Base-by-base conservation (phyloP, 2,797 vertebrate species). In the Typhlichthys subterraneus region DNA sequence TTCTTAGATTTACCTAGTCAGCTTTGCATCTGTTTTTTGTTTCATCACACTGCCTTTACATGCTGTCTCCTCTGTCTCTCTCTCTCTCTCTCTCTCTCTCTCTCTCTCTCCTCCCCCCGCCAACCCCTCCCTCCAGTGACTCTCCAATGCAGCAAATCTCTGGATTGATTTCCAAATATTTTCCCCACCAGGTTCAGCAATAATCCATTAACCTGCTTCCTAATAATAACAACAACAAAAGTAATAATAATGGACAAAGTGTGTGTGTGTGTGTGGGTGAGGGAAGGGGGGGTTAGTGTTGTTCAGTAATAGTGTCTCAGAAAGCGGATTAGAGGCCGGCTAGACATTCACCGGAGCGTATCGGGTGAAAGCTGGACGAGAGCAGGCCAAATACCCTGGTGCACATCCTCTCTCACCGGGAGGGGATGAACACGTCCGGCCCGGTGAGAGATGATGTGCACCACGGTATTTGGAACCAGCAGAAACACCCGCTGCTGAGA, bases 301-400 rank as follows among this genome's bases (percentile, higher is more conserved):
- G 19, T 23, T 23, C 46, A 57, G 76, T 48, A 71, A 69, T 66
- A 50, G 70, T 77, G 71, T 77, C 79, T 81, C 69, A 13, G 50
- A 48, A 68, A 77, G 77, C 52, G 80, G 86, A 87, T 86, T 87
- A 84, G 79, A 61, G 75, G 57, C 33, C 33, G 47, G 38, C 19
- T 50, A 84, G 74, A 73, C 73, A 48, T 60, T 70, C 46, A 67
- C 77, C 42, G 75, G 75, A 73, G 55, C 51, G 67, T 64, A 63
- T 14, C 31, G 29, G 46, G 59, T 11, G 5, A 56, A 45, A 83
- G 85, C 9, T 7, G 83, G 81, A 84, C 79, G 81, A 79, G 72
- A 57, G 55, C 67, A 57, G 7, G 0, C 64, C 69, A 77, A 81
- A 72, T 77, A 65, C 61, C 75, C 71, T 52, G 61, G 54, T 83